Evolutionary conservation across 30 jellyfish, hydroid and myxozoan species (phyloP), one percentile per base, ranked within the genome.

Genomic region (Clytia hemisphaerica): DNA sequence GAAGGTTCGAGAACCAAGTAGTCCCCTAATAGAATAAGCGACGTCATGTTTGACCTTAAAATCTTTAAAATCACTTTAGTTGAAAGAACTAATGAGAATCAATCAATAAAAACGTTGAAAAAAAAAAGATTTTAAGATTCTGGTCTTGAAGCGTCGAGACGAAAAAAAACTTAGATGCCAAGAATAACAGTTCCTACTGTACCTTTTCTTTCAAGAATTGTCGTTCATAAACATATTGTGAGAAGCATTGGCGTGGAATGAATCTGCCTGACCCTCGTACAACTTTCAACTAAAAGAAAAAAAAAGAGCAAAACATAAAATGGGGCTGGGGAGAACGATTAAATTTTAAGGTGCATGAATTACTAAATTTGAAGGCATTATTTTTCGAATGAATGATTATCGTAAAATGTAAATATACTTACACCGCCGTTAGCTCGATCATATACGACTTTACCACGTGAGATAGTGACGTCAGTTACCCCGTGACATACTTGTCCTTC

Each of bases 401-500:
- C n/a, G n/a, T n/a, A n/a, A n/a, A n/a, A n/a, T n/a, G n/a, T n/a
- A n/a, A n/a, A n/a, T n/a, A n/a, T n/a, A n/a, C n/a, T n/a, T n/a
- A n/a, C n/a, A n/a, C n/a, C 96, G 68, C 75, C 55, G 40, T 68
- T 67, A 42, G 66, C 64, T 54, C 78, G 73, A 4, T 79, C 86
- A 83, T 86, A 86, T 5, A 78, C 93, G 67, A 86, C 93, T 68
- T 86, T 86, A 32, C 96, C 96, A 21, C 92, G 78, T 73, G 92
- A 71, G 1, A 86, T 86, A 12, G 96, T 86, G 40, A 58, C 78
- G 2, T 61, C 58, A 16, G 96, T 72, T 0, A 86, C 96, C 28
- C 96, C 96, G 51, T 86, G 96, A 67, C 93, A 79, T 72, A 55
- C 64, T 93, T 78, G 72, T 12, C 96, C 96, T 58, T 86, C 96